A percentile compares a stretch with the other conserved stretches of the same genome.
These are phyloP conservation scores for Ametastegia equiseti DNA, from an alignment of 2,888 invertebrate species.

Conservation along the genomic window DNA sequence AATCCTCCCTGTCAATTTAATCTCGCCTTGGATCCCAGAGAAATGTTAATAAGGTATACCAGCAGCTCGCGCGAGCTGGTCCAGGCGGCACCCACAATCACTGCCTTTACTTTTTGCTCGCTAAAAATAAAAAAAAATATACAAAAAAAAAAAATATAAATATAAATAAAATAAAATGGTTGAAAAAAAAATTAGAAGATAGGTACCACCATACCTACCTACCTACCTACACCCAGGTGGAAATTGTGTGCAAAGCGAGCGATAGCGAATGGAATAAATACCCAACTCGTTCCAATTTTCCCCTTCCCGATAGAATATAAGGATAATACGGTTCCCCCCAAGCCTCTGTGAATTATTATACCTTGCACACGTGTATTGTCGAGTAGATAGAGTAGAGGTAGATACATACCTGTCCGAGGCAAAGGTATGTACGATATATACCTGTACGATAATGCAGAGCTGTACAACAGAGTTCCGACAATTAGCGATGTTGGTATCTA, in stretches of 20 bases:
- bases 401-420: neutral
- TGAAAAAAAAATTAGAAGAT: neutral
- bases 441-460: neutral
- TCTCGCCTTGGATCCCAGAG: constrained; percentile 74
- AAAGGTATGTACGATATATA: too few species aligned
- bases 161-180: neutral
- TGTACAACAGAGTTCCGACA: constrained; percentile 16
- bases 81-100: constrained; percentile 48
- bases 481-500: constrained; percentile 43
- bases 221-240: neutral
- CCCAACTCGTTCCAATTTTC: constrained; percentile 14
- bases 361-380: neutral
- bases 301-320: neutral
- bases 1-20: constrained; percentile 76
- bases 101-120: constrained; percentile 31
- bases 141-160: neutral
- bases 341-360: constrained; percentile 21
- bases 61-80: constrained; percentile 51
- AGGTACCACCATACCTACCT: neutral
- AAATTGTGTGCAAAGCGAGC: constrained; percentile 43
- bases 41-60: constrained; percentile 75
- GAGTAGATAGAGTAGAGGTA: neutral
- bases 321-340: neutral
- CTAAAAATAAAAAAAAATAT: constrained; percentile 9
- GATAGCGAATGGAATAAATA: constrained; percentile 16